phyloP scores from a whole-genome alignment of 1,140 invertebrate genomes.

The Lysiphlebus fabarum region DNA sequence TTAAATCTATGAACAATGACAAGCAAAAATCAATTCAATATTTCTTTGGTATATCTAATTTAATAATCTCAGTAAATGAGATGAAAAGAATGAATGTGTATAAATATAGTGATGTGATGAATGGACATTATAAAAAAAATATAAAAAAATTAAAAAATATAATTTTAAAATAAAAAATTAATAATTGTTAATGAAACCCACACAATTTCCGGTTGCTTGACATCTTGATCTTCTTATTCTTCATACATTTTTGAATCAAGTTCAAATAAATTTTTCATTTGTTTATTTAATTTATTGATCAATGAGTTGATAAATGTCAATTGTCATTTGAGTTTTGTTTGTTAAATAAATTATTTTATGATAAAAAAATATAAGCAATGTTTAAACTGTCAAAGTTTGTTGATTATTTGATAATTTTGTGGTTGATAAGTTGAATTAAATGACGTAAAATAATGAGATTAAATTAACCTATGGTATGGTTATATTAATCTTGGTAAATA shows the following conservation, averaged over 20 bases:
- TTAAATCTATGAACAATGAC: conserved; percentile 36
- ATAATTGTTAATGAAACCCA: no score
- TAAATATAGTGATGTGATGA: conserved; percentile 40
- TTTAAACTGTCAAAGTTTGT: no score
- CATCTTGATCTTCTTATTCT: background rate
- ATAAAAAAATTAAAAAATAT: conserved; percentile 14
- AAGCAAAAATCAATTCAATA: conserved; percentile 51
- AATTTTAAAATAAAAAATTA: conserved; percentile 18
- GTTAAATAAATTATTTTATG: no score
- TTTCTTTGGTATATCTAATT: conserved; percentile 47
- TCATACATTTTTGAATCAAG: conserved; percentile 2
- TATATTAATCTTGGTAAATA: no score
- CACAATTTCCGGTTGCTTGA: conserved; percentile 28
- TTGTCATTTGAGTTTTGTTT: no score
- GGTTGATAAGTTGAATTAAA: no score
- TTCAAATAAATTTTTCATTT: background rate
- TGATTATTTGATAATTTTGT: no score
- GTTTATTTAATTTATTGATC: no score
- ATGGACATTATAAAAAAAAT: conserved; percentile 30
- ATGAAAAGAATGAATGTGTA: conserved; percentile 31
- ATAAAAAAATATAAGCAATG: no score
- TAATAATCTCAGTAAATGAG: conserved; percentile 42
- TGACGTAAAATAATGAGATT: no score
- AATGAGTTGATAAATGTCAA: no score
- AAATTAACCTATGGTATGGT: no score